Evolutionary conservation across 2,113 vertebrate genomes (phyloP), one percentile per base, ranked within the genome.

Genomic region (Zosterops borbonicus): DNA sequence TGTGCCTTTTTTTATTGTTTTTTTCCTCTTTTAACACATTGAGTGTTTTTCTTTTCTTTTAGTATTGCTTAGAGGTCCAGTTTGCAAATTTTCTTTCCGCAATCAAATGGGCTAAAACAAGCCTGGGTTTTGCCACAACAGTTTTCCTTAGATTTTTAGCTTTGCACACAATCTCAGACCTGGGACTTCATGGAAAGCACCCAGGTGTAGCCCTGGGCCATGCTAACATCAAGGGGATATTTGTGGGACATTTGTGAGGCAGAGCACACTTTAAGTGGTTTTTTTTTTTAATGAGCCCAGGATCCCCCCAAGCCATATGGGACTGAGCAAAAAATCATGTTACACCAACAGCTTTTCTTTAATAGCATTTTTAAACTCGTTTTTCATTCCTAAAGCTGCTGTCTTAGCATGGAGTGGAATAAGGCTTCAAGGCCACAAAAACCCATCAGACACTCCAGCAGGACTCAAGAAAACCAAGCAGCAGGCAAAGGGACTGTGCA

Each of bases 1-100:
- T 23, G 3, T 0, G 7, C 12, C 4, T 3, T 47, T 29, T 29
- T 14, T 46, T 21, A 20, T 44, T 44, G 6, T 9, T 9, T 47
- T 8, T 20, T 10, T 4, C 2, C 69, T 49, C 5, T 77, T 46
- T 5, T 12, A 67, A 65, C 20, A 28, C 24, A 41, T 1, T 14
- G 18, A 15, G 24, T 42, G 64, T 24, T 71, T 55, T 73, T 31
- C 18, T 89, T 67, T 28, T n/a, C 44, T 11, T 63, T 22, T 49
- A 49, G 49, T 41, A 82, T 9, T 19, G 16, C 65, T 78, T 83
- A n/a, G 28, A 80, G 49, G 12, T 37, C 37, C 75, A 27, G 33
- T 37, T 12, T 44, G 41, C 41, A 70, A 28, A 31, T 75, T 78
- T 64, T 75, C 16, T 60, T 71, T 68, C 49, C 16, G 5, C 39